These are phyloP conservation scores for Pseudomugil tenellus DNA, from an alignment of 2,797 vertebrate genomes.

Conservation along the genomic window DNA sequence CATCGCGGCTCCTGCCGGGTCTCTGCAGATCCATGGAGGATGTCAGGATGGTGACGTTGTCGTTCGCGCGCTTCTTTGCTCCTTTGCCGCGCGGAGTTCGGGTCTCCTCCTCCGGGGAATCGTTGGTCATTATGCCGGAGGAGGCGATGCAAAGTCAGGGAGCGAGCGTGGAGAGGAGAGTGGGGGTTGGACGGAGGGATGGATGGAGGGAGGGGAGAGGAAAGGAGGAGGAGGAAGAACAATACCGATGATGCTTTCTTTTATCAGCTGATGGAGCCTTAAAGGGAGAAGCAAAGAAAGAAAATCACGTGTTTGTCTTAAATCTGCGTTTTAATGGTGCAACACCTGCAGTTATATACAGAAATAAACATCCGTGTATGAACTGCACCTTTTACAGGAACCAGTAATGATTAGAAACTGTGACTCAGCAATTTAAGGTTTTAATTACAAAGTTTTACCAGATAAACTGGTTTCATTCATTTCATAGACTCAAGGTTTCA, in stretches of 20 bases:
- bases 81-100: constrained; percentile 46
- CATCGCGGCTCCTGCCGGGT: constrained; percentile 59
- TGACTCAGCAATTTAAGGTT: too few species aligned
- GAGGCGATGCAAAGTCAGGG: constrained; percentile 64
- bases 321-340: too few species aligned
- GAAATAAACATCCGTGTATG: too few species aligned
- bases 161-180: constrained; percentile 45
- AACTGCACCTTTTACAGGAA: too few species aligned
- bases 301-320: too few species aligned
- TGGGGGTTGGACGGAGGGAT: constrained; percentile 18
- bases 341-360: too few species aligned
- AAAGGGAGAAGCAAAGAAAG: constrained; percentile 61
- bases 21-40: constrained; percentile 72
- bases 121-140: constrained; percentile 78
- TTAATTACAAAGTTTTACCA: too few species aligned
- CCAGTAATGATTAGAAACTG: too few species aligned
- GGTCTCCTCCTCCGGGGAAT: constrained; percentile 77
- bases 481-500: too few species aligned
- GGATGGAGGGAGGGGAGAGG: constrained; percentile 43
- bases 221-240: constrained; percentile 46
- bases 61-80: constrained; percentile 39
- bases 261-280: constrained; percentile 56
- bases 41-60: constrained; percentile 80
- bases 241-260: constrained; percentile 40
- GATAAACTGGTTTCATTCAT: too few species aligned